A percentile compares a stretch with the other conserved stretches of the same genome.
Conservation (phyloP, 2,113 vertebrate genomes). For the Corvus moneduloides region DNA sequence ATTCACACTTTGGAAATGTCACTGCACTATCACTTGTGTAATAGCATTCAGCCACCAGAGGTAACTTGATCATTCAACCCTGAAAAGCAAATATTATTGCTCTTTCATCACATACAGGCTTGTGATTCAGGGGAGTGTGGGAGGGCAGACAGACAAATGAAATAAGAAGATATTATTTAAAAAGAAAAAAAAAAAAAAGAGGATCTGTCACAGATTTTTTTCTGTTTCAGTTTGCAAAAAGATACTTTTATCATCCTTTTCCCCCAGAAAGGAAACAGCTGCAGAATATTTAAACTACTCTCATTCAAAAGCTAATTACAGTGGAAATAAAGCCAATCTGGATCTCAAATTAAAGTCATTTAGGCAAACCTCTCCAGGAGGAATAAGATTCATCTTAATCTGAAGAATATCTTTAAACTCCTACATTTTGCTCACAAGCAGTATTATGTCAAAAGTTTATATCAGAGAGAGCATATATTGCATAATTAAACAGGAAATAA, state of each 20-base stretch:
- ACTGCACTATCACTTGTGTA: constrained; percentile 35
- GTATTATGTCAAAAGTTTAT: neutral
- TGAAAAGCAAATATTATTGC: constrained; percentile 62
- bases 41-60: constrained; percentile 33
- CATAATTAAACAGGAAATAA: constrained; percentile 30
- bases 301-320: constrained; percentile 49
- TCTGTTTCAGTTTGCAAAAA: constrained; percentile 2
- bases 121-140: neutral
- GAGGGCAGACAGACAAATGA: constrained; percentile 17
- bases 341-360: constrained; percentile 37
- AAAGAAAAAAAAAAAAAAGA: neutral
- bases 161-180: neutral
- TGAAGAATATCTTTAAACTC: neutral
- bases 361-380: constrained; percentile 6
- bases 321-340: constrained; percentile 35
- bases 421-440: neutral
- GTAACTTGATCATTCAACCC: constrained; percentile 51
- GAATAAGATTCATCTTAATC: neutral
- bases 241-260: constrained; percentile 8
- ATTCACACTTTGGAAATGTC: constrained; percentile 50
- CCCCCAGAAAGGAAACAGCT: constrained; percentile 41
- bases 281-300: constrained; percentile 44
- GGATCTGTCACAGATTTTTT: neutral
- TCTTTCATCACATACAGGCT: constrained; percentile 27
- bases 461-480: neutral